Conservation (phyloP, 2,797 vertebrate species). For the Pyrocephalus nanus region DNA sequence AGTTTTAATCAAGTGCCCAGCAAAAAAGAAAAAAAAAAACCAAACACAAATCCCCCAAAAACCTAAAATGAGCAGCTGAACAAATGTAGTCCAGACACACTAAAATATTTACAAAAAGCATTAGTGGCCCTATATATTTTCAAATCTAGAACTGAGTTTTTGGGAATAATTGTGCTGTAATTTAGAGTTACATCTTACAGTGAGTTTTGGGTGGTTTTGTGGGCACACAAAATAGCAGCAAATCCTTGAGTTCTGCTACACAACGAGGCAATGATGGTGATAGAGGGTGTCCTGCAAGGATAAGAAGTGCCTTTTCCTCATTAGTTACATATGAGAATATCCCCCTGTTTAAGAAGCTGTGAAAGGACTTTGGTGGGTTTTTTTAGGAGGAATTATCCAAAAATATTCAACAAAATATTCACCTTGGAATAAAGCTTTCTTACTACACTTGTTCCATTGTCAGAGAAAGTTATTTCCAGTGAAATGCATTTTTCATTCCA, state of each 20-base stretch:
- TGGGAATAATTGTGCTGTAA: neutral
- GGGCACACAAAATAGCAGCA: neutral
- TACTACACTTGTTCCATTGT: neutral
- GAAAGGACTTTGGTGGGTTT: neutral
- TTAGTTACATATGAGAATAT: neutral
- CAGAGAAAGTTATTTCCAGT: accelerated
- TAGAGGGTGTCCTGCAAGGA: neutral
- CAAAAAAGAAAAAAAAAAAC: neutral
- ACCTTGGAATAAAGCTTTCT: neutral
- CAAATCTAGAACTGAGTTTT: neutral
- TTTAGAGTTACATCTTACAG: neutral
- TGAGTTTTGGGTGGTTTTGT: neutral
- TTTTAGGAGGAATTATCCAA: neutral
- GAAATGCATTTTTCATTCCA: neutral
- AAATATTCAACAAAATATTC: neutral
- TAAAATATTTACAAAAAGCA: neutral
- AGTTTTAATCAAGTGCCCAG: slow-evolving; percentile 38
- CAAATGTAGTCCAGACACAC: neutral
- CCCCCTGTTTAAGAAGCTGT: neutral
- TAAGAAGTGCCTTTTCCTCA: neutral
- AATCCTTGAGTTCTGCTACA: neutral
- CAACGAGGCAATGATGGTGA: accelerated
- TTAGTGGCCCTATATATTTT: neutral
- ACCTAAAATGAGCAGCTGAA: neutral
- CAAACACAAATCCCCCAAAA: too few species aligned